Evolutionary conservation across 2,113 vertebrate genomes (phyloP), one percentile per base, ranked within the genome.

Genomic region (Saguinus imperator): DNA sequence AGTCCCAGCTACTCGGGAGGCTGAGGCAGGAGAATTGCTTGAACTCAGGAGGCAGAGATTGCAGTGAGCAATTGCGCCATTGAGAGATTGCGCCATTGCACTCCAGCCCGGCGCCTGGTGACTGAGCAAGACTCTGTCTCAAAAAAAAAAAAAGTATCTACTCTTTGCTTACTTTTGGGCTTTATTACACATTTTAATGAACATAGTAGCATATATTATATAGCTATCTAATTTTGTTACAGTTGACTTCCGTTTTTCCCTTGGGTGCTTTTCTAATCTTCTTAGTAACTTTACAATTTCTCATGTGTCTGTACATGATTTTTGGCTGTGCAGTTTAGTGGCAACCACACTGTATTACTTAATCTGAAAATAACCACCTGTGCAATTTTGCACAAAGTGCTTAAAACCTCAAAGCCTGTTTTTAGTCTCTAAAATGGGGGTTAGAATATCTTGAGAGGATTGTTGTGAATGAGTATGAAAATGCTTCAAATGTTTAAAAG

Each of bases 341-440:
- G 66, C 86, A 96, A 96, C 75, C 55, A 75, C 80, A 52, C 27
- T 35, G n/a, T 86, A 18, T 58, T 80, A 86, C 61, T 79, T 97
- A 97, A 98, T 96, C 97, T 89, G 93, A 93, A 98, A 97, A 97
- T 96, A 82, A 76, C 79, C 48, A 81, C 79, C 58, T 95, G 18
- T 21, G 73, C 1, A 16, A 80, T 85, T 93, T 84, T 87, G 16
- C n/a, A 95, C 77, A 95, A 94, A 81, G 82, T 9, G 23, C 23
- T 81, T 72, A 94, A 94, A 95, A 75, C 94, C 95, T 92, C 87
- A 95, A 86, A 96, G 43, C 5, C 48, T 55, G 2, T 37, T 48
- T 40, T 66, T 96, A 97, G 93, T 97, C 95, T 89, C 86, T 96
- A 89, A 96, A 97, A 94, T 79, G 20, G 8, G 66, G 52, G 73